Percentiles rank a stretch among this genome's conserved stretches.
phyloP scores from a whole-genome alignment of 1,140 invertebrate species.

The Asbolus verrucosus region DNA sequence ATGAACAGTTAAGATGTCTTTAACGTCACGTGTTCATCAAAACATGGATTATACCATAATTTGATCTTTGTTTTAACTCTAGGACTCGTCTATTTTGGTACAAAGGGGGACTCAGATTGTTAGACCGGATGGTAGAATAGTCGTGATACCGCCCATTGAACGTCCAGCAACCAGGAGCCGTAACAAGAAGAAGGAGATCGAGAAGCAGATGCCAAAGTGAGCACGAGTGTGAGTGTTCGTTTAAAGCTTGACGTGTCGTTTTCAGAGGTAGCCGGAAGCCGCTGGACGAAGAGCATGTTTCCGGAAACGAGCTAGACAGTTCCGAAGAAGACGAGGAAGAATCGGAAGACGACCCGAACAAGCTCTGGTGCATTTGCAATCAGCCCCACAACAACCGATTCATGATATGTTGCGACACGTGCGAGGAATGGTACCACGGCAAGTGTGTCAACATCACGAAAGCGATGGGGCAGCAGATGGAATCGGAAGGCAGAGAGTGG shows the following conservation, averaged over 20 bases:
- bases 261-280: too few relatives aligned
- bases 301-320: conserved; percentile 63
- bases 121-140: conserved; percentile 76
- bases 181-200: conserved; percentile 60
- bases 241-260: too few relatives aligned
- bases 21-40: too few relatives aligned
- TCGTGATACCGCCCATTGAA: conserved; percentile 82
- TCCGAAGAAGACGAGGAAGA: conserved; percentile 64
- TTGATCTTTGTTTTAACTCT: background rate
- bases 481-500: conserved; percentile 90
- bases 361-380: conserved; percentile 95
- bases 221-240: conserved; percentile 28
- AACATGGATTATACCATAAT: too few relatives aligned
- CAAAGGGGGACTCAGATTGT: conserved; percentile 71
- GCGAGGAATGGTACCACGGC: conserved; percentile 97
- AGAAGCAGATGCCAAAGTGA: conserved; percentile 55
- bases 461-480: conserved; percentile 90
- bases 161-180: conserved; percentile 77
- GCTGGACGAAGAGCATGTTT: conserved; percentile 63
- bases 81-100: conserved; percentile 8
- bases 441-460: conserved; percentile 95
- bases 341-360: conserved; percentile 93
- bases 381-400: conserved; percentile 96
- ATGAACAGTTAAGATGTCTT: too few relatives aligned
- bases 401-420: conserved; percentile 97